These are phyloP conservation scores for Nymphalis polychloros DNA, from an alignment of 2,888 invertebrate species.

Conservation along the genomic window DNA sequence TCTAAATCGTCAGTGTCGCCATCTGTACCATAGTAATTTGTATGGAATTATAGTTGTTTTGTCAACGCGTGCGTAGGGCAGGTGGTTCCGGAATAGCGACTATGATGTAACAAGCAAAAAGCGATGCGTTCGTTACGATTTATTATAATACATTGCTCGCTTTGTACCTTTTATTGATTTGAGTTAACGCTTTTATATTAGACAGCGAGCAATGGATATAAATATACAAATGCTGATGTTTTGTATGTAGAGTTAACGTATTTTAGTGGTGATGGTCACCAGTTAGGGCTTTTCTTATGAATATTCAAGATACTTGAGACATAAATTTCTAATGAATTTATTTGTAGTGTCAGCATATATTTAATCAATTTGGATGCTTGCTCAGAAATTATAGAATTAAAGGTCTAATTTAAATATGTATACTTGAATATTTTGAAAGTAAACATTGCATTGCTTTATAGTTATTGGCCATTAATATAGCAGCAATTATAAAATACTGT, in stretches of 20 bases:
- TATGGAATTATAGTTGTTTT: conserved; percentile 54
- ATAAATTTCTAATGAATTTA: conserved; percentile 30
- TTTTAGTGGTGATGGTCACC: conserved; percentile 12
- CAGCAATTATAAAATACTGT: too few species aligned
- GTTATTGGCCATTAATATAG: too few species aligned
- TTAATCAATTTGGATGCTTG: conserved; percentile 13
- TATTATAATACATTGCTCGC: conserved; percentile 17
- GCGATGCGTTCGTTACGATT: not conserved
- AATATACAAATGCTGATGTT: too few species aligned
- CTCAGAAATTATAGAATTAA: not conserved
- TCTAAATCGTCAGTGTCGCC: conserved; percentile 38
- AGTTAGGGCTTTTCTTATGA: conserved; percentile 26
- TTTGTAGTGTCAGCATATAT: conserved; percentile 15
- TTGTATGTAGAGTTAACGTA: not conserved
- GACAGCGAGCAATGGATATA: conserved; percentile 9
- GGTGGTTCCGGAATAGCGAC: conserved; percentile 34
- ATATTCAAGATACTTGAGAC: conserved; percentile 32
- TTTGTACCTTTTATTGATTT: not conserved
- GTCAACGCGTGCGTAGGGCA: conserved; percentile 48
- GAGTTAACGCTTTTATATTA: not conserved
- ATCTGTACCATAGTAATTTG: conserved; percentile 46
- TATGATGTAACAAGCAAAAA: not conserved
- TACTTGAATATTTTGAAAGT: not conserved
- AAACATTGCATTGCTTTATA: too few species aligned
- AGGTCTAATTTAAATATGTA: not conserved